Evolutionary conservation across 1,140 invertebrate genomes (phyloP).

Genomic region (Cotesia typhae): DNA sequence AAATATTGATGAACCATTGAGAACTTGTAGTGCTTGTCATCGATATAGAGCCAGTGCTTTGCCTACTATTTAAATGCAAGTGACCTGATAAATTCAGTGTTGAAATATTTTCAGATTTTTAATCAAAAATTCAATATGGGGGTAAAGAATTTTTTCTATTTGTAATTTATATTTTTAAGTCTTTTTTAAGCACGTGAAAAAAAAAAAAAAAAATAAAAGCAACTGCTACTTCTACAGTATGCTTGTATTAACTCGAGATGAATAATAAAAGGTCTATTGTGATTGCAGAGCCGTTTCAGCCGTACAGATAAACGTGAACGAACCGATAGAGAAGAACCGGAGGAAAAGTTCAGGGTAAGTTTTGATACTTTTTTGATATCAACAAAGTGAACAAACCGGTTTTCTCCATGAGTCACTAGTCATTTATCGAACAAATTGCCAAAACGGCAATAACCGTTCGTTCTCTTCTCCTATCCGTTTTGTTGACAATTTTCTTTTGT

Average conservation of each 20-base stretch:
- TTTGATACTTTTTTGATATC: conserved; percentile 9
- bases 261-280: conserved; percentile 15
- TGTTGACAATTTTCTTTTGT: conserved; percentile 19
- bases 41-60: background rate
- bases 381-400: conserved; percentile 3
- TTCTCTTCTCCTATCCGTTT: background rate
- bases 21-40: conserved; percentile 7
- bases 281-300: conserved; percentile 50
- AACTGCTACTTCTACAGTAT: conserved; percentile 6
- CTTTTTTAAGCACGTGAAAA: too few relatives aligned
- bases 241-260: background rate
- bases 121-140: background rate
- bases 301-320: conserved; percentile 49
- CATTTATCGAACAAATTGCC: conserved; percentile 30
- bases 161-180: background rate
- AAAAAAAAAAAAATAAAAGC: too few relatives aligned
- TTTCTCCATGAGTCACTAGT: conserved; percentile 12
- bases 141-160: background rate
- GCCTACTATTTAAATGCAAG: conserved; percentile 4
- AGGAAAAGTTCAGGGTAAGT: conserved; percentile 52
- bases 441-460: conserved; percentile 36
- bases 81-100: conserved; percentile 9
- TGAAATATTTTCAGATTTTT: background rate
- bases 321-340: conserved; percentile 46
- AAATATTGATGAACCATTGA: conserved; percentile 15